phyloP scores from a whole-genome alignment of 2,888 invertebrate species.

The Andrena praecox region DNA sequence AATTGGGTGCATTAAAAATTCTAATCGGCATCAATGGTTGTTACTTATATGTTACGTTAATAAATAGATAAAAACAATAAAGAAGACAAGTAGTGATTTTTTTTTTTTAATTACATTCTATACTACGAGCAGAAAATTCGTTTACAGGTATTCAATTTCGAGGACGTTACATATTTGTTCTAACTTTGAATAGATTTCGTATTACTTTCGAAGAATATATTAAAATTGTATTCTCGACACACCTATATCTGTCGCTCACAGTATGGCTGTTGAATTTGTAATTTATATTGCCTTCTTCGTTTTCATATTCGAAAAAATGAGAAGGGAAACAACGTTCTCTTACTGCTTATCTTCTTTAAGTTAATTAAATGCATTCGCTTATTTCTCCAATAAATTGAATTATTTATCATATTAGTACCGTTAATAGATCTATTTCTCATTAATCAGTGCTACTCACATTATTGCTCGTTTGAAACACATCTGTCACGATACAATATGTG shows the following conservation, averaged over 20 bases:
- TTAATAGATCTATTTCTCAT: conserved; percentile 29
- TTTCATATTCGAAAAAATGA: background rate
- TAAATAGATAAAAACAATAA: conserved; percentile 48
- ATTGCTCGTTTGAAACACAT: conserved; percentile 24
- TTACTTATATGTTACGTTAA: conserved; percentile 44
- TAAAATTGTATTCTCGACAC: too few species aligned
- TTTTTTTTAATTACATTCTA: conserved; percentile 25
- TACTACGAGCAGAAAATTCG: background rate
- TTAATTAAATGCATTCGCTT: conserved; percentile 57
- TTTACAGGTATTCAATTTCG: background rate
- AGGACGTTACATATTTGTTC: too few species aligned
- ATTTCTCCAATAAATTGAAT: conserved; percentile 23
- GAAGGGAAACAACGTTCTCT: conserved; percentile 18
- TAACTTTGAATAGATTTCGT: conserved; percentile 5
- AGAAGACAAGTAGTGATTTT: conserved; percentile 52
- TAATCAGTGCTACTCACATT: conserved; percentile 16
- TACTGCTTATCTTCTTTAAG: conserved; percentile 48
- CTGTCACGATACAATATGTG: conserved; percentile 13
- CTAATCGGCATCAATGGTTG: conserved; percentile 24
- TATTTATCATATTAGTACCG: conserved; percentile 40
- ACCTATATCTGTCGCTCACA: too few species aligned
- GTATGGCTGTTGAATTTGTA: too few species aligned
- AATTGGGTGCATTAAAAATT: conserved; percentile 36
- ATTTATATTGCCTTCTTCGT: background rate
- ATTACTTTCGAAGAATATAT: background rate